Evolutionary conservation across 2,888 invertebrate genomes (phyloP).

Genomic region (Keiferia lycopersicella): DNA sequence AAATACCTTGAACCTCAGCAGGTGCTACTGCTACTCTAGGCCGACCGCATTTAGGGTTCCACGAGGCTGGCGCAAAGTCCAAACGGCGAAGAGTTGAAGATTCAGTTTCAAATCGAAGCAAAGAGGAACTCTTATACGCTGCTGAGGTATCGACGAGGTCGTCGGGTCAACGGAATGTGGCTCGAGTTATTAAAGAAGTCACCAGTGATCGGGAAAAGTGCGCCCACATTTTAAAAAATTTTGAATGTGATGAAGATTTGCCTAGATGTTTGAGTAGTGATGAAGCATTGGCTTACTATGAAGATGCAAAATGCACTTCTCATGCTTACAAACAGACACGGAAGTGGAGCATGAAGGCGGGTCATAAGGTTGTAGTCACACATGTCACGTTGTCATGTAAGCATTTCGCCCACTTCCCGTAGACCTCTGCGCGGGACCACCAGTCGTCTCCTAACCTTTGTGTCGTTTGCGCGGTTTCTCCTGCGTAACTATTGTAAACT

Average conservation of each 20-base stretch:
- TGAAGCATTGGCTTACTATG: slow-evolving; percentile 31
- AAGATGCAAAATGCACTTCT: slow-evolving; percentile 31
- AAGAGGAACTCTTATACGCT: background rate
- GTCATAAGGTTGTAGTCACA: slow-evolving; percentile 32
- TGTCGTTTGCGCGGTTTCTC: too few relatives aligned
- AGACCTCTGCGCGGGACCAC: too few relatives aligned
- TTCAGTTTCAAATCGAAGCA: background rate
- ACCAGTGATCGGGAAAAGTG: background rate
- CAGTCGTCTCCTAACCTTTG: too few relatives aligned
- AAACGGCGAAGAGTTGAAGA: background rate
- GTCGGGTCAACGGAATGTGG: background rate
- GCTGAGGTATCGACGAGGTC: background rate
- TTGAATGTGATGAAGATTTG: background rate
- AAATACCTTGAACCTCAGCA: background rate
- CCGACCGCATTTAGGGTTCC: background rate
- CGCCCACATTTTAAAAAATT: background rate
- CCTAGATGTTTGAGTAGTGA: background rate
- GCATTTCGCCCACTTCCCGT: too few relatives aligned
- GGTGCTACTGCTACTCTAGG: background rate
- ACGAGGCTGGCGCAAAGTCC: background rate
- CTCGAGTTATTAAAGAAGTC: background rate
- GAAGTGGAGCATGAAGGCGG: slow-evolving; percentile 33
- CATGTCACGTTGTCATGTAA: too few relatives aligned
- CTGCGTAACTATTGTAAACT: too few relatives aligned
- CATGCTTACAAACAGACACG: slow-evolving; percentile 29